phyloP scores from a whole-genome alignment of 2,113 vertebrate genomes.

The Triplophysa rosa region DNA sequence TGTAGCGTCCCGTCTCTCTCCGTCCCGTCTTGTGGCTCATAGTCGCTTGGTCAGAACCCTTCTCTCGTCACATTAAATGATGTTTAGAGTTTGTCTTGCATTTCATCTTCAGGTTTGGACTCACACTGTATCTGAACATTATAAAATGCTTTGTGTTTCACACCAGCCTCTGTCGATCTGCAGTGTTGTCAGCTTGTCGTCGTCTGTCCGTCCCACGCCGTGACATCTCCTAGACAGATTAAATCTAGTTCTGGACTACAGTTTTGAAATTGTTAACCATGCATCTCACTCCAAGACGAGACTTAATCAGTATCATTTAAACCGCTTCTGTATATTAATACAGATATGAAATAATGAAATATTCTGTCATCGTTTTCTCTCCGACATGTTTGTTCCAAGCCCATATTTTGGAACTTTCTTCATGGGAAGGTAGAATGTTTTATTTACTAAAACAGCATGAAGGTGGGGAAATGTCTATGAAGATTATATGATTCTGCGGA shows the following conservation, averaged over 20 bases:
- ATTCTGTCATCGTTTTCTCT: too few species aligned
- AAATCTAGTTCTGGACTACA: conserved; percentile 8
- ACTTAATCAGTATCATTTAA: conserved; percentile 17
- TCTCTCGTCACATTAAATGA: conserved; percentile 24
- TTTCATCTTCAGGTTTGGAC: conserved; percentile 35
- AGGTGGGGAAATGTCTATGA: too few species aligned
- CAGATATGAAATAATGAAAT: too few species aligned
- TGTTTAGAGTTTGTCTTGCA: conserved; percentile 16
- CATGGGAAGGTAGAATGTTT: too few species aligned
- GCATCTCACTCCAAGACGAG: not conserved
- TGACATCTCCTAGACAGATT: conserved; percentile 28
- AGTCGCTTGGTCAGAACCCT: conserved; percentile 19
- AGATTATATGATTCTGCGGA: too few species aligned
- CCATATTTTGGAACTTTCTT: too few species aligned
- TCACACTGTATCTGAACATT: not conserved
- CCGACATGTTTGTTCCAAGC: too few species aligned
- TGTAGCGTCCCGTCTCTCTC: conserved; percentile 24
- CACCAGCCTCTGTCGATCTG: conserved; percentile 14
- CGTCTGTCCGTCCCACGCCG: not conserved
- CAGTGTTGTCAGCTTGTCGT: conserved; percentile 19
- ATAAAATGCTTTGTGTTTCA: conserved; percentile 19
- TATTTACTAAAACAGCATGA: too few species aligned
- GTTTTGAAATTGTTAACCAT: not conserved
- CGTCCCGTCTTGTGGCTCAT: conserved; percentile 47
- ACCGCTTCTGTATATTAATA: not conserved